Evolutionary conservation across 2,113 vertebrate genomes (phyloP), one percentile per base, ranked within the genome.

Genomic region (Xenopus borealis): DNA sequence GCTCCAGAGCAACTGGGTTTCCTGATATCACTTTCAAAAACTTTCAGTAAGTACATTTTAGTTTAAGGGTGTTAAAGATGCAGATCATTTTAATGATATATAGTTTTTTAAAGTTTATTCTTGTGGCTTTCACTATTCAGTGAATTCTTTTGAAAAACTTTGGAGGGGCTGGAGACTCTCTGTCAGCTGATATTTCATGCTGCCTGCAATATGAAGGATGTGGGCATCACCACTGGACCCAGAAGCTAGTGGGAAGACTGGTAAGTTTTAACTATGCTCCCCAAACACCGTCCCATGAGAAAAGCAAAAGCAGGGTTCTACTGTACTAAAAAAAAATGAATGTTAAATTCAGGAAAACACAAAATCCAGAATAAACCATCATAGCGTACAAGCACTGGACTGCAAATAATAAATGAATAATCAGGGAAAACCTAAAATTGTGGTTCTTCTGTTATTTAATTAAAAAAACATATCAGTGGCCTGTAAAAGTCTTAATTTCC

Each of bases 11-110:
- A 62, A 92, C 88, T 0, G 97, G 97, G 53, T 99, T 94, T 84
- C 97, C 97, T 0, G 96, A 98, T 82, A 93, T 99, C 89, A 95
- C 94, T 10, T 93, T 89, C 82, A 97, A 96, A 67, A 94, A 98
- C 80, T 84, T 99, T 44, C 91, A 95, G 97, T 99, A 78, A 94
- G 94, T 83, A 18, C 55, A 33, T 58, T 19, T 61, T 44, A 19
- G 20, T 6, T 72, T 72, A 72, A 63, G 18, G 18, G 55, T 16
- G 16, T 10, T 58, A 6, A 18, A 13, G 3, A 10, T 10, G 9
- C 3, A 9, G 4, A 11, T 9, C 1, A 10, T 16, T 63, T 62
- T 78, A n/a, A n/a, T n/a, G n/a, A n/a, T 70, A 58, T 71, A 72
- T 84, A 72, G 78, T 78, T 79, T 63, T 81, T 71, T 78, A n/a